Evolutionary conservation across 2,113 vertebrate species (phyloP).

Genomic region (Thamnaconus septentrionalis): DNA sequence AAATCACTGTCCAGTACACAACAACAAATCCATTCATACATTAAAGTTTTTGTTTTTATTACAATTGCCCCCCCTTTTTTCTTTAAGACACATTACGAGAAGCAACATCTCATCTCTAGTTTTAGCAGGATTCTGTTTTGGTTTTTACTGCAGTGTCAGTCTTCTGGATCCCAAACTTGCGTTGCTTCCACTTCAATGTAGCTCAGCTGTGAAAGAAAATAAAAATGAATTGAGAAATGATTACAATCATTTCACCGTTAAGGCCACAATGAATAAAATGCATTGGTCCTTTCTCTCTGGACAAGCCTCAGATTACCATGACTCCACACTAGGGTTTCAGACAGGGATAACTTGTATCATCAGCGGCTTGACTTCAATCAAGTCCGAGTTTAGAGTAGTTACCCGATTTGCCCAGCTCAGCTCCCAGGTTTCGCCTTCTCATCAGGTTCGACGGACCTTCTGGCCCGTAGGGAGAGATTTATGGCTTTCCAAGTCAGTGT

Average conservation of each 20-base stretch:
- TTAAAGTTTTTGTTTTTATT: too few species aligned
- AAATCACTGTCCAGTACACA: too few species aligned
- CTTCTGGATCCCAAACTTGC: not conserved
- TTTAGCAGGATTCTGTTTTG: not conserved
- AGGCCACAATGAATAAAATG: too few species aligned
- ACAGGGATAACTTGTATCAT: slow-evolving; percentile 81
- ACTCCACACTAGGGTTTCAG: slow-evolving; percentile 70
- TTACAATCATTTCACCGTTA: not conserved
- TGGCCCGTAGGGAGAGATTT: not conserved
- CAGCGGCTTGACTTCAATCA: slow-evolving; percentile 51
- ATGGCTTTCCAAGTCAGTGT: not conserved
- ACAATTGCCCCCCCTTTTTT: too few species aligned
- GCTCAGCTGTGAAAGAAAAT: slow-evolving; percentile 22
- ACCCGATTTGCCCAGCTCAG: slow-evolving; percentile 10
- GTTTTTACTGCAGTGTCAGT: not conserved
- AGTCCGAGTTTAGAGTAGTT: not conserved
- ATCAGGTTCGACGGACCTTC: fast-evolving
- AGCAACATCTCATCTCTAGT: not conserved
- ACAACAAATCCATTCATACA: too few species aligned
- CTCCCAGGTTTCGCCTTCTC: fast-evolving
- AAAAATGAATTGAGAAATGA: too few species aligned
- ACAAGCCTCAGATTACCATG: slow-evolving; percentile 76
- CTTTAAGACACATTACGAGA: too few species aligned
- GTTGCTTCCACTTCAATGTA: not conserved
- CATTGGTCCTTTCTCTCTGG: not conserved